Evolutionary conservation across 1,140 invertebrate genomes (phyloP).

Genomic region (Phymorhynchus buccinoides): DNA sequence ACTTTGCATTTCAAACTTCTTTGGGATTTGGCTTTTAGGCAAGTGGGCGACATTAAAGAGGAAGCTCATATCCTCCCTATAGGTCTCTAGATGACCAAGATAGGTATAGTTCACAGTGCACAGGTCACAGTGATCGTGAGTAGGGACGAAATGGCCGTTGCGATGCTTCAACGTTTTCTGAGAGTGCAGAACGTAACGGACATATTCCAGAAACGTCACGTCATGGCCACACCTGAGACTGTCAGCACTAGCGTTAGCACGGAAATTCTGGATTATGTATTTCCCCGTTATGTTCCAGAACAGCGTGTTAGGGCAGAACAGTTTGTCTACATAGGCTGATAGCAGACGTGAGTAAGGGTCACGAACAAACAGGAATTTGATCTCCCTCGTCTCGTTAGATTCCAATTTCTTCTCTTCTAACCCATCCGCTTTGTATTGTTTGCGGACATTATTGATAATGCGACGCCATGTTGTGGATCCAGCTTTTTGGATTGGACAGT

Average conservation of each 20-base stretch:
- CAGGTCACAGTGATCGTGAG: conserved; percentile 59
- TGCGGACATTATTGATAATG: too few species aligned
- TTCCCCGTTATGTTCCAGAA: conserved; percentile 62
- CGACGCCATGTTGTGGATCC: too few species aligned
- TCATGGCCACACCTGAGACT: conserved; percentile 61
- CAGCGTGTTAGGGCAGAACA: conserved; percentile 56
- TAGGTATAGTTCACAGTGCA: conserved; percentile 62
- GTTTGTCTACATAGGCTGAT: conserved; percentile 63
- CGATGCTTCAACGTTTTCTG: conserved; percentile 37
- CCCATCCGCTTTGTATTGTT: too few species aligned
- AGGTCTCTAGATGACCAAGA: conserved; percentile 63
- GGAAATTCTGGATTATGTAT: conserved; percentile 53
- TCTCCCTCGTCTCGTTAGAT: background rate
- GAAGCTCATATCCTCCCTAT: conserved; percentile 57
- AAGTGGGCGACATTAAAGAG: conserved; percentile 55
- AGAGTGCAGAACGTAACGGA: conserved; percentile 60
- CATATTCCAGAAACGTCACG: conserved; percentile 62
- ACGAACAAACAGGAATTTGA: conserved; percentile 51
- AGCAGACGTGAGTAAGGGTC: conserved; percentile 61
- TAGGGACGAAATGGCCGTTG: conserved; percentile 62
- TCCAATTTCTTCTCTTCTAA: too few species aligned
- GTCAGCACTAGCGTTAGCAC: conserved; percentile 40
- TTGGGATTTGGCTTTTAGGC: conserved; percentile 40
- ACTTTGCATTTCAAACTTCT: background rate
- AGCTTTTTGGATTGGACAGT: too few species aligned